phyloP scores from a whole-genome alignment of 2,888 invertebrate genomes.

The Harpalus rufipes region DNA sequence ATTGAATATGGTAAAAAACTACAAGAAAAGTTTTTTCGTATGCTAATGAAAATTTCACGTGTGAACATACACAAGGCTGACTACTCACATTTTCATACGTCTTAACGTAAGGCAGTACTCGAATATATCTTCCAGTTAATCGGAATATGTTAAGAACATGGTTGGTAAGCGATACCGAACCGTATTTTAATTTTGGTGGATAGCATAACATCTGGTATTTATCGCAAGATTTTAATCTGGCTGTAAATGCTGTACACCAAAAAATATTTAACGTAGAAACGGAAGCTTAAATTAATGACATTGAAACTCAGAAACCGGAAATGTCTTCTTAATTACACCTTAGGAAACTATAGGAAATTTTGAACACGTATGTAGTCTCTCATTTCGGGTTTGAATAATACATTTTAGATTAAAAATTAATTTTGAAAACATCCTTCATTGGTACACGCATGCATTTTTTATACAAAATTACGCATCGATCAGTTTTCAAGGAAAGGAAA shows the following conservation, averaged over 20 bases:
- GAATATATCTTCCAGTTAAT: conserved; percentile 42
- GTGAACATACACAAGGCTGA: conserved; percentile 40
- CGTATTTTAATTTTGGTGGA: conserved; percentile 45
- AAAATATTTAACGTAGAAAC: conserved; percentile 54
- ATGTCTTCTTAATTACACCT: conserved; percentile 45
- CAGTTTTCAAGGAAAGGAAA: background rate
- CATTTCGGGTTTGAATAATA: background rate
- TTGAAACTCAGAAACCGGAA: conserved; percentile 48
- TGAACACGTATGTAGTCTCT: background rate
- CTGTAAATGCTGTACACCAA: conserved; percentile 52
- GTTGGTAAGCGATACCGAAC: conserved; percentile 47
- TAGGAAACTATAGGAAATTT: conserved; percentile 20
- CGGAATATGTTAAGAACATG: conserved; percentile 39
- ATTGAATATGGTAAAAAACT: background rate
- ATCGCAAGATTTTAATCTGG: conserved; percentile 54
- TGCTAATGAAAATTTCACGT: conserved; percentile 25
- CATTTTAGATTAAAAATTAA: conserved; percentile 2
- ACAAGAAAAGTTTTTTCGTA: conserved; percentile 5
- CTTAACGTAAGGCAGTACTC: conserved; percentile 13
- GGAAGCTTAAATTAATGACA: conserved; percentile 54
- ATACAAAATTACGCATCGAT: too few species aligned
- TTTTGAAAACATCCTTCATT: background rate
- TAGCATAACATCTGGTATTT: conserved; percentile 55
- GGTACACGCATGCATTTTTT: background rate
- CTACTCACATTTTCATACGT: conserved; percentile 13